Percentiles rank a stretch among this genome's conserved stretches.
Evolutionary conservation across 1,140 invertebrate genomes (phyloP).

Genomic region (Trichonephila inaurata): DNA sequence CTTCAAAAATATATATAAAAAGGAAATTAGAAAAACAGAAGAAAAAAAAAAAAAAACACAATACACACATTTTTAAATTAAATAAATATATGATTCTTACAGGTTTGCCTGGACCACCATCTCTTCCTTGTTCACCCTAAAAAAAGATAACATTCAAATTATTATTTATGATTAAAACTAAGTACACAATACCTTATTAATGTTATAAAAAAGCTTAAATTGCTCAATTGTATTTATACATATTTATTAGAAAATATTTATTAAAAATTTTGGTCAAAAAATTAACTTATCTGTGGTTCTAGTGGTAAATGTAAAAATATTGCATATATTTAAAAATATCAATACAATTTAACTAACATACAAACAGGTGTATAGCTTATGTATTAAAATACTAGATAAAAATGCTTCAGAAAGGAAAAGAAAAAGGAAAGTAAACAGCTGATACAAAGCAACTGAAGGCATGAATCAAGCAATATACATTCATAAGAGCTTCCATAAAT

Average conservation of each 20-base stretch:
- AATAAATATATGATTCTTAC: conserved; percentile 73
- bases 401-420: too few relatives aligned
- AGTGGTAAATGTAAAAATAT: neutral
- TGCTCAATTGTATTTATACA: neutral
- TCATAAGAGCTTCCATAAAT: too few relatives aligned
- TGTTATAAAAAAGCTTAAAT: neutral
- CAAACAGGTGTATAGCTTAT: neutral
- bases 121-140: conserved; percentile 84
- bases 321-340: neutral
- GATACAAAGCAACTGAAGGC: too few relatives aligned
- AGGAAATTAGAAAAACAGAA: too few relatives aligned
- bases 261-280: neutral
- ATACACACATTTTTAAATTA: neutral
- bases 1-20: too few relatives aligned
- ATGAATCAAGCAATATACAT: too few relatives aligned
- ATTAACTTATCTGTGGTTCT: neutral
- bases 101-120: conserved; percentile 80
- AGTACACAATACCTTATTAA: too few relatives aligned
- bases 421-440: too few relatives aligned
- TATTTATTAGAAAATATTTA: neutral
- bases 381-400: neutral
- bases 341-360: too few relatives aligned
- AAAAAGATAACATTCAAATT: neutral
- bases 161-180: neutral
- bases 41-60: too few relatives aligned